These are phyloP conservation scores for Clivina fossor DNA, from an alignment of 2,888 invertebrate species.

Conservation along the genomic window DNA sequence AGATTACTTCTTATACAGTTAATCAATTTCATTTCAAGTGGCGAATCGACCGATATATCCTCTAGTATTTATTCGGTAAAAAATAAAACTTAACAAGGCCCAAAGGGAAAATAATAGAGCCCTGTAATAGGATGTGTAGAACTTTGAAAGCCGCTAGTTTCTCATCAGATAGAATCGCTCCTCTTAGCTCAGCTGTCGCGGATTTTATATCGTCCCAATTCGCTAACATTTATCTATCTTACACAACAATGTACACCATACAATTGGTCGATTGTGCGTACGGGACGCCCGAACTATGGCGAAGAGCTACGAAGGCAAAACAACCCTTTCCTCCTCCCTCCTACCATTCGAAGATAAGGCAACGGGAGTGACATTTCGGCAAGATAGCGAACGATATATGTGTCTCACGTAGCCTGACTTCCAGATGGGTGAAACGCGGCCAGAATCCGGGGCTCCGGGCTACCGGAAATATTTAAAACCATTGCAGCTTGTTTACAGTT, in stretches of 20 bases:
- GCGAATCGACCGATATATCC: no score
- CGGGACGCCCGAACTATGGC: conserved; percentile 8
- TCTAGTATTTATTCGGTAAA: conserved; percentile 22
- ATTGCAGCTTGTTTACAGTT: no score
- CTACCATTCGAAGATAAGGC: conserved; percentile 19
- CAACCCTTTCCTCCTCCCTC: no score
- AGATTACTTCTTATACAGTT: no score
- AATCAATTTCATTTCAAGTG: no score
- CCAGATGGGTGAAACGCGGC: conserved; percentile 44
- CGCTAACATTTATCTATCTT: no score
- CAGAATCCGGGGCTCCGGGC: conserved; percentile 40
- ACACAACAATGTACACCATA: no score
- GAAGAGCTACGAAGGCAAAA: no score
- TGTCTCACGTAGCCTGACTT: conserved; percentile 44
- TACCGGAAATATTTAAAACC: conserved; percentile 14
- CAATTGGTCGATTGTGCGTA: conserved; percentile 20
- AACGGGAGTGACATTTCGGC: conserved; percentile 39
- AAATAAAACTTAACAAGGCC: conserved; percentile 17
- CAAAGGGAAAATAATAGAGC: conserved; percentile 23
- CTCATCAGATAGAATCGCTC: conserved; percentile 31
- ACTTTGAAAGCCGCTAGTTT: conserved; percentile 21
- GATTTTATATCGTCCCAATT: conserved; percentile 14
- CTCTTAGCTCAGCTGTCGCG: conserved; percentile 25
- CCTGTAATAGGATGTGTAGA: conserved; percentile 20
- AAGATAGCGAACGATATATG: conserved; percentile 42